Evolutionary conservation across 1,140 invertebrate species (phyloP).

Genomic region (Orchesella cincta): DNA sequence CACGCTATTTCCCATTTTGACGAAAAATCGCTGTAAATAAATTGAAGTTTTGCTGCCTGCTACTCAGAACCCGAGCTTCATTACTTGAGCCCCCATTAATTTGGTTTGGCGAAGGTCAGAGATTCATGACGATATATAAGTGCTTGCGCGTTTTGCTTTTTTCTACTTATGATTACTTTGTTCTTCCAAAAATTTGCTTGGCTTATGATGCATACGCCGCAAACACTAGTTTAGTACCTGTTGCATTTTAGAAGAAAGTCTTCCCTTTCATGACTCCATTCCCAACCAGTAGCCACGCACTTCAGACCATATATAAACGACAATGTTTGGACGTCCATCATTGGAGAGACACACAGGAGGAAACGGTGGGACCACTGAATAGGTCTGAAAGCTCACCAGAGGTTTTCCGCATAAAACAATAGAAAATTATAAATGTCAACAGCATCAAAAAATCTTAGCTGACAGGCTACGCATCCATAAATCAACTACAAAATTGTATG

Average conservation of each 20-base stretch:
- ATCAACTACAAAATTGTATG: too few species aligned
- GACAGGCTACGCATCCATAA: too few species aligned
- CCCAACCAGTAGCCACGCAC: slow-evolving; percentile 57
- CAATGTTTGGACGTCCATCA: slow-evolving; percentile 51
- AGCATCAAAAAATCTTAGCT: too few species aligned
- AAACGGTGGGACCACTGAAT: slow-evolving; percentile 57
- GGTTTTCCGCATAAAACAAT: slow-evolving; percentile 52
- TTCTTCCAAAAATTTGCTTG: background rate
- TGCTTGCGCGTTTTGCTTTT: too few species aligned
- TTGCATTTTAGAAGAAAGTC: slow-evolving; percentile 50
- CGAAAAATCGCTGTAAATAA: too few species aligned
- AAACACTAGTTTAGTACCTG: slow-evolving; percentile 33
- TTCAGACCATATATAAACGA: slow-evolving; percentile 51
- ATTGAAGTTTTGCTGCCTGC: too few species aligned
- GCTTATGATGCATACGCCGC: background rate
- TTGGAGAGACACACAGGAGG: slow-evolving; percentile 53
- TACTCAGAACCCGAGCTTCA: too few species aligned
- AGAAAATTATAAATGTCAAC: background rate
- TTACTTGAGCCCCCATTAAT: too few species aligned
- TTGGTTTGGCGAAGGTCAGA: too few species aligned
- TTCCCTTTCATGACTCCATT: slow-evolving; percentile 46
- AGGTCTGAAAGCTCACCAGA: slow-evolving; percentile 77
- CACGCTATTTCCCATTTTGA: too few species aligned
- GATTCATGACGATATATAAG: too few species aligned
- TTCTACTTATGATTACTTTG: too few species aligned